Percentiles rank a stretch among this genome's conserved stretches.
Conservation (phyloP, 1,140 invertebrate species). For the Scylla paramamosain region DNA sequence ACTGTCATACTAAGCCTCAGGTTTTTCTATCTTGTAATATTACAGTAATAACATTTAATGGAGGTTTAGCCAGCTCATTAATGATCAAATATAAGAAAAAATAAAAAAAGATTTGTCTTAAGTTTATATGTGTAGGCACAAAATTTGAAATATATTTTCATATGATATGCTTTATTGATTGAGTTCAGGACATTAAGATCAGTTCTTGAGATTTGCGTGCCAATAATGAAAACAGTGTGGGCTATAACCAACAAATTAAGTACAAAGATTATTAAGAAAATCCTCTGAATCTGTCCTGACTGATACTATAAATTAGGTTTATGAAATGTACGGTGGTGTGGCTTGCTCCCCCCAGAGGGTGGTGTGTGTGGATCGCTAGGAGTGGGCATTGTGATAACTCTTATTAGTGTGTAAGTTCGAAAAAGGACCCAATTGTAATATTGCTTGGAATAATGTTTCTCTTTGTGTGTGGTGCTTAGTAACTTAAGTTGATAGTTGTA, state of each 20-base stretch:
- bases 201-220: conserved; percentile 68
- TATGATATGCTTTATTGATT: conserved; percentile 69
- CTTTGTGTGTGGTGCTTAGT: conserved; percentile 76
- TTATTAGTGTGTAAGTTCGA: conserved; percentile 75
- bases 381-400: conserved; percentile 68
- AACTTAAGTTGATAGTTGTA: conserved; percentile 73
- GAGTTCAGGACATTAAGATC: conserved; percentile 73
- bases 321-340: conserved; percentile 62
- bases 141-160: conserved; percentile 76
- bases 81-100: conserved; percentile 75
- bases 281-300: conserved; percentile 71
- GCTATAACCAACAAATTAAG: conserved; percentile 75
- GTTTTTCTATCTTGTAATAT: conserved; percentile 72
- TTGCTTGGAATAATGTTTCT: conserved; percentile 71
- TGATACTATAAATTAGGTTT: conserved; percentile 70
- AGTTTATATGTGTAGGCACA: conserved; percentile 74
- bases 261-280: conserved; percentile 73
- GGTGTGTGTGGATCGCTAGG: conserved; percentile 72
- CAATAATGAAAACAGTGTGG: conserved; percentile 66
- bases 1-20: conserved; percentile 52
- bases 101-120: conserved; percentile 72
- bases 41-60: conserved; percentile 74
- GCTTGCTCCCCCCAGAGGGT: conserved; percentile 57
- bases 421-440: conserved; percentile 54
- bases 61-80: conserved; percentile 76